Evolutionary conservation across 2,888 invertebrate species (phyloP).

Genomic region (Argynnis bischoffii): DNA sequence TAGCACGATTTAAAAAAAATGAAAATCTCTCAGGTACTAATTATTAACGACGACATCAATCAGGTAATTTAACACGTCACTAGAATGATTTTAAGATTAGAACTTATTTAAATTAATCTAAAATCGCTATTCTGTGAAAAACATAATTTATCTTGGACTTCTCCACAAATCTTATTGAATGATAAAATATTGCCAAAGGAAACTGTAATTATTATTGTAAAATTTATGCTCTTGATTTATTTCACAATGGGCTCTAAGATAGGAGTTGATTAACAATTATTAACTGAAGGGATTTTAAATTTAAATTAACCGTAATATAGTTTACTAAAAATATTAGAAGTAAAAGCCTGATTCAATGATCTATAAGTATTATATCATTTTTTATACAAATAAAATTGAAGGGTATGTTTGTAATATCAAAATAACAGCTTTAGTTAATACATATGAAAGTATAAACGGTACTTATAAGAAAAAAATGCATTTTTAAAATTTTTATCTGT

Average conservation of each 20-base stretch:
- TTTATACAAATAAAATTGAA: no score
- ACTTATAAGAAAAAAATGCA: no score
- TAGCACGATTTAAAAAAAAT: no score
- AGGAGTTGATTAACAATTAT: conserved; percentile 25
- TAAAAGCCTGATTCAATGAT: no score
- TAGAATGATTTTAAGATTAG: background rate
- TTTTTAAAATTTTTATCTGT: no score
- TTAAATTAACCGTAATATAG: background rate
- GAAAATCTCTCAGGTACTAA: background rate
- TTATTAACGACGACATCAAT: background rate
- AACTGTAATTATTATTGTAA: conserved; percentile 47
- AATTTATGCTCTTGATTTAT: conserved; percentile 46
- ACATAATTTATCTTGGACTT: conserved; percentile 41
- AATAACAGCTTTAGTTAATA: no score
- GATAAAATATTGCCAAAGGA: conserved; percentile 48
- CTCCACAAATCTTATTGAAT: conserved; percentile 51
- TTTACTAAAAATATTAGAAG: no score
- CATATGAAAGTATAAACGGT: no score
- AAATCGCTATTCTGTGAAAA: conserved; percentile 38
- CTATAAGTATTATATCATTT: no score
- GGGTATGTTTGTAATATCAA: no score
- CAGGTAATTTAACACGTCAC: background rate
- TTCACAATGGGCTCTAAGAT: conserved; percentile 34
- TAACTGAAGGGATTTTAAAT: background rate
- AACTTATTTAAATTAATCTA: conserved; percentile 27